A percentile compares a stretch with the other conserved stretches of the same genome.
These are phyloP conservation scores for Motacilla alba DNA, from an alignment of 2,113 vertebrate species.

Conservation along the genomic window DNA sequence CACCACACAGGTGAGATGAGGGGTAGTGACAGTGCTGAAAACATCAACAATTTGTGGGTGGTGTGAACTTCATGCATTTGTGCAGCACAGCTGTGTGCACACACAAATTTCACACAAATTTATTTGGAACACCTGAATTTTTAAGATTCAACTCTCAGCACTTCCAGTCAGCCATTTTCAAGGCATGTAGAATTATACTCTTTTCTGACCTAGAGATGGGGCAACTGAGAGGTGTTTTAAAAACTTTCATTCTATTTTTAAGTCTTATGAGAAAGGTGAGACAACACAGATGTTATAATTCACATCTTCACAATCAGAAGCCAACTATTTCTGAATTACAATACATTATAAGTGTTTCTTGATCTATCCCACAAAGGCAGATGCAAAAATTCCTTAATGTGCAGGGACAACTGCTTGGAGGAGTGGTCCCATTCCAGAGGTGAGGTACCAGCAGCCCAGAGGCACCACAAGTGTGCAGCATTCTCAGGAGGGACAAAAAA, in stretches of 20 bases:
- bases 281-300: background rate
- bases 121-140: background rate
- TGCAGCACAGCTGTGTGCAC: background rate
- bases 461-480: background rate
- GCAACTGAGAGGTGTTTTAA: background rate
- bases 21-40: background rate
- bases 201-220: background rate
- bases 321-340: background rate
- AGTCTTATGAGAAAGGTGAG: background rate
- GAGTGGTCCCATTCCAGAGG: background rate
- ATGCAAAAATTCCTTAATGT: background rate
- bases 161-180: background rate
- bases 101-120: background rate
- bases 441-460: background rate
- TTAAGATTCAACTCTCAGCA: background rate
- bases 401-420: background rate
- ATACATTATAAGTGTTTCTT: background rate
- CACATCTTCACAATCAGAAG: background rate
- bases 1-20: background rate
- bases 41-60: fast-evolving
- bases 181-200: background rate
- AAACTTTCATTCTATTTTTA: background rate
- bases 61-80: background rate
- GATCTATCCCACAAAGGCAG: background rate
- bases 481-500: background rate